Base-by-base conservation (phyloP, 2,113 vertebrate species). In the Hymenochirus boettgeri region DNA sequence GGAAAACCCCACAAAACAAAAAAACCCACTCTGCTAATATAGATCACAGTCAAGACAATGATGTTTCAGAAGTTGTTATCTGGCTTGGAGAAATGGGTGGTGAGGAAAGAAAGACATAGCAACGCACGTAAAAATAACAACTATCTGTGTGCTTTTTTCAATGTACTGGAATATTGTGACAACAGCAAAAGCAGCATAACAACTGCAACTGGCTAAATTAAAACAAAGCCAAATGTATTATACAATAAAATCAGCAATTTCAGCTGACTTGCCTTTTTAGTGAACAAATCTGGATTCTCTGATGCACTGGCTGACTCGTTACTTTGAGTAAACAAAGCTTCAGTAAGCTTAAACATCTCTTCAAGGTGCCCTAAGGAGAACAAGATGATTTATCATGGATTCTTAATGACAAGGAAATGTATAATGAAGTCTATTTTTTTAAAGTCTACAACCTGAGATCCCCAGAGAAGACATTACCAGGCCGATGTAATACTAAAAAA, bases 221-320 rank as follows among this genome's bases (percentile, higher is more conserved):
- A n/a, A n/a, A n/a, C n/a, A n/a, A n/a, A n/a, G n/a, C n/a, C n/a
- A n/a, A n/a, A n/a, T n/a, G n/a, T 31, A 10, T 31, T 31, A 10
- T 31, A n/a, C 3, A n/a, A 42, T n/a, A 42, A 15, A 4, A 35
- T 35, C 23, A 71, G n/a, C 39, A 7, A 57, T 2, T 25, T 70
- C 10, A 12, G 42, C 42, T 61, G 54, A 70, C 87, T 88, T 80
- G 86, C 88, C 82, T 84, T 85, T 78, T 79, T 73, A 70, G 79
- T 83, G 65, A 89, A 70, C 66, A 86, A 71, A 67, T 87, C 74
- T 70, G 76, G 64, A 83, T 83, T 54, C 50, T 65, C 76, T 73
- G 66, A 70, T 78, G 59, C 75, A 52, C 69, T 84, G 79, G 65
- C 79, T 79, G 72, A 79, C 65, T 76, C 70, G 69, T 72, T 78